Percentiles rank a stretch among this genome's conserved stretches.
Conservation (phyloP, 2,113 vertebrate species). For the Cathartes aura region DNA sequence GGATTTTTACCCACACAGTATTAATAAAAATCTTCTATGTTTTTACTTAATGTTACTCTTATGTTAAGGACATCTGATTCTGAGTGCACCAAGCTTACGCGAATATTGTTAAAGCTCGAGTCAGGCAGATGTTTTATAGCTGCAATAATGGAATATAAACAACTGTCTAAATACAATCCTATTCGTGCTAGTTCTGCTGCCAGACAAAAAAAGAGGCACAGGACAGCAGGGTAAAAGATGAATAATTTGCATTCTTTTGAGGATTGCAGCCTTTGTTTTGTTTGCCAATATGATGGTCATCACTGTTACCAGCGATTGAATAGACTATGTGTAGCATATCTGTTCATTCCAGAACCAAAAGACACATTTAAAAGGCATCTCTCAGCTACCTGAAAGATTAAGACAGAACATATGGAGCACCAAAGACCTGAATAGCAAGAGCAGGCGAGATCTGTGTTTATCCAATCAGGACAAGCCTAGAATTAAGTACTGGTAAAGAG, state of each 20-base stretch:
- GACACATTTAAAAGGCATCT: neutral
- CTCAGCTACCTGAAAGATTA: neutral
- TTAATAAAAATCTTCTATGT: neutral
- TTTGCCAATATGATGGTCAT: neutral
- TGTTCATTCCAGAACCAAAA: neutral
- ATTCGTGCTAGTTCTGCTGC: neutral
- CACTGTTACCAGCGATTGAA: neutral
- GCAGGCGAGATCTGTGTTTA: neutral
- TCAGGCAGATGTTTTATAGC: neutral
- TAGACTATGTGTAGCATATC: rapidly evolving
- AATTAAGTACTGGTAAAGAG: neutral
- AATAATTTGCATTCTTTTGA: neutral
- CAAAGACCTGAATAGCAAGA: neutral
- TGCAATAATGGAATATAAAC: neutral
- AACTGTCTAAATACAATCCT: neutral
- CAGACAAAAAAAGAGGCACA: neutral
- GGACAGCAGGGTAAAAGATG: neutral
- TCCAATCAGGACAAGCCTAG: neutral
- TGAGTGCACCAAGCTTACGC: neutral
- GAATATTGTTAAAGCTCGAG: neutral
- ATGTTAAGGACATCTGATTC: neutral
- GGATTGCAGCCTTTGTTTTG: neutral
- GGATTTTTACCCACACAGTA: neutral
- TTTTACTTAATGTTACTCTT: neutral
- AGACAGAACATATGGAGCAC: neutral